Conservation (phyloP, 2,113 vertebrate species). For the Casuarius casuarius region DNA sequence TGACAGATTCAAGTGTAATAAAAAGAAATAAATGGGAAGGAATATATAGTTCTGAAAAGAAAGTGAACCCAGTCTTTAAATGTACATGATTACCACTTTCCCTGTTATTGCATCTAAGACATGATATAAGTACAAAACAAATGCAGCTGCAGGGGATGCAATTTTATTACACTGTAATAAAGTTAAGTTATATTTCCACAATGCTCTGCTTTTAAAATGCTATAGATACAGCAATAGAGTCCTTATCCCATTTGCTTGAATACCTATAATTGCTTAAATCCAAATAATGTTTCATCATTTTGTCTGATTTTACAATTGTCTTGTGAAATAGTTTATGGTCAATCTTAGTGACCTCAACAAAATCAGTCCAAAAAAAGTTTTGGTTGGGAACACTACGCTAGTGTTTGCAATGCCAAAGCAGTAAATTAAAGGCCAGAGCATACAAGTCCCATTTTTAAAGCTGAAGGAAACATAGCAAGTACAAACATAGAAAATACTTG, state of each 20-base stretch:
- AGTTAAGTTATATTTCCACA: not conserved
- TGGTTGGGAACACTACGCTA: not conserved
- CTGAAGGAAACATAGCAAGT: not conserved
- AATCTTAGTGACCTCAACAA: not conserved
- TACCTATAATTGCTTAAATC: not conserved
- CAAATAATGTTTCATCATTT: not conserved
- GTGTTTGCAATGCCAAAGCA: not conserved
- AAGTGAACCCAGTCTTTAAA: not conserved
- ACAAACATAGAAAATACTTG: not conserved
- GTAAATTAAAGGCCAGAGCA: not conserved
- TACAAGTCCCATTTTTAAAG: not conserved
- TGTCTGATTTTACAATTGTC: not conserved
- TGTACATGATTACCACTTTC: fast-evolving
- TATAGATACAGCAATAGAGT: not conserved
- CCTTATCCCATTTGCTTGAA: not conserved
- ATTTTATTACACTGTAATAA: not conserved
- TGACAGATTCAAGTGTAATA: not conserved
- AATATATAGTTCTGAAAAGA: not conserved
- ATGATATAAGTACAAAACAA: not conserved
- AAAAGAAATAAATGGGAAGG: not conserved
- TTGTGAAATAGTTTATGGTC: not conserved
- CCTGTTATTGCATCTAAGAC: not conserved
- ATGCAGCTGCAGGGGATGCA: not conserved
- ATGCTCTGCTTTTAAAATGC: not conserved
- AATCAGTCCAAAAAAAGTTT: not conserved